phyloP scores from a whole-genome alignment of 2,113 vertebrate genomes.

The Xenopus laevis region DNA sequence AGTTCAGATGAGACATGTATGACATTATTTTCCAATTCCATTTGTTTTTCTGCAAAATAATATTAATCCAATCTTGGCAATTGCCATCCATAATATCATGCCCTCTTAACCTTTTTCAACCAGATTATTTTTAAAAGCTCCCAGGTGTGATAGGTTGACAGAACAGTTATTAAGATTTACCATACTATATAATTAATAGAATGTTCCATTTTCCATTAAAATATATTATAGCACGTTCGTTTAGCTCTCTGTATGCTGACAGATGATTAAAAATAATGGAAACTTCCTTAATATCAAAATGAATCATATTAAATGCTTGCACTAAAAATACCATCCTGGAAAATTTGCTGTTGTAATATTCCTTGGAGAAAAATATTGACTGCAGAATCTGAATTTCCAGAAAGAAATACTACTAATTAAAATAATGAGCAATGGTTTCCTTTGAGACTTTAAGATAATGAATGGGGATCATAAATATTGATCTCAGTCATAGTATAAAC shows the following conservation, averaged over 20 bases:
- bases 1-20: too few species aligned
- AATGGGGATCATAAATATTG: slow-evolving; percentile 44
- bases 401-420: slow-evolving; percentile 43
- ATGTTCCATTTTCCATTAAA: not conserved
- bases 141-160: not conserved
- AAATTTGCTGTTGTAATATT: slow-evolving; percentile 15
- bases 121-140: too few species aligned
- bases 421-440: slow-evolving; percentile 40
- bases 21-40: too few species aligned
- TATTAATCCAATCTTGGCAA: too few species aligned
- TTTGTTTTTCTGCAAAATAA: too few species aligned
- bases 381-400: slow-evolving; percentile 23
- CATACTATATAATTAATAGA: not conserved
- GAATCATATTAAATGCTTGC: slow-evolving; percentile 13
- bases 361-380: slow-evolving; percentile 37
- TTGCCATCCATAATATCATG: too few species aligned
- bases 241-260: not conserved
- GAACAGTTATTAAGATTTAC: not conserved
- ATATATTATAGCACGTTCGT: not conserved
- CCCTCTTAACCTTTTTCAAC: too few species aligned
- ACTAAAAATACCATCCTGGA: slow-evolving; percentile 22
- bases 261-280: slow-evolving; percentile 11
- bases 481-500: slow-evolving; percentile 37
- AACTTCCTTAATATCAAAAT: slow-evolving; percentile 2
- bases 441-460: slow-evolving; percentile 33